These are phyloP conservation scores for Drosophila yakuba DNA, from an alignment of 1,140 invertebrate species.

Conservation along the genomic window DNA sequence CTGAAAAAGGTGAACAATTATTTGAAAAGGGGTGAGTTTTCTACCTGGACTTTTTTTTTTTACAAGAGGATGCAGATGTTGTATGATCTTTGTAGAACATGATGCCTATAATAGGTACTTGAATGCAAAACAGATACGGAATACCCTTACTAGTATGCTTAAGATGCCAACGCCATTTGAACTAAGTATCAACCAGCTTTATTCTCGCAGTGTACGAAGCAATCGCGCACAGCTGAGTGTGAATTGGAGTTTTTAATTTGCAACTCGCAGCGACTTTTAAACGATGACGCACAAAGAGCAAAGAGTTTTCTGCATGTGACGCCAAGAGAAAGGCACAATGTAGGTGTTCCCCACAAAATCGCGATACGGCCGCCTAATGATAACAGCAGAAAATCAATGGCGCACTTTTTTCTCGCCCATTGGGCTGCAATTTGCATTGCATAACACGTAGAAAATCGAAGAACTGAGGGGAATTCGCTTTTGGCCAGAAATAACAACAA, in stretches of 20 bases:
- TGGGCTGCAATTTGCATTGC: conserved; percentile 48
- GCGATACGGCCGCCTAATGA: conserved; percentile 29
- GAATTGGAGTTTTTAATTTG: conserved; percentile 34
- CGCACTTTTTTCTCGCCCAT: conserved; percentile 9
- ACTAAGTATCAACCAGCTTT: neutral
- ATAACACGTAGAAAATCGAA: conserved; percentile 49
- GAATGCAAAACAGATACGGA: too few species aligned
- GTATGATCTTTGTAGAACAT: too few species aligned
- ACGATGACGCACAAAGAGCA: conserved; percentile 66
- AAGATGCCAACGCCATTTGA: neutral
- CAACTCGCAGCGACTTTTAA: conserved; percentile 19
- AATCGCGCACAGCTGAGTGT: conserved; percentile 6
- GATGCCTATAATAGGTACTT: too few species aligned
- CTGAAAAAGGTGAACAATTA: too few species aligned
- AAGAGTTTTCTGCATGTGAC: conserved; percentile 57
- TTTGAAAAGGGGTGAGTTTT: too few species aligned
- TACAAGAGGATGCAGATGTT: too few species aligned
- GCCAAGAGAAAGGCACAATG: neutral
- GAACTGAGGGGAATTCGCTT: conserved; percentile 33
- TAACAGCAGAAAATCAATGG: conserved; percentile 30
- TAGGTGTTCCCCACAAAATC: conserved; percentile 24
- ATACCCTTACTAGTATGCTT: too few species aligned
- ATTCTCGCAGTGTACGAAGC: conserved; percentile 1
- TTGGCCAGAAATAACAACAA: conserved; percentile 44
- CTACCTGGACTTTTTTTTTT: too few species aligned